Percentiles rank a stretch among this genome's conserved stretches.
Evolutionary conservation across 1,140 invertebrate genomes (phyloP).

Genomic region (Zaprionus capensis): DNA sequence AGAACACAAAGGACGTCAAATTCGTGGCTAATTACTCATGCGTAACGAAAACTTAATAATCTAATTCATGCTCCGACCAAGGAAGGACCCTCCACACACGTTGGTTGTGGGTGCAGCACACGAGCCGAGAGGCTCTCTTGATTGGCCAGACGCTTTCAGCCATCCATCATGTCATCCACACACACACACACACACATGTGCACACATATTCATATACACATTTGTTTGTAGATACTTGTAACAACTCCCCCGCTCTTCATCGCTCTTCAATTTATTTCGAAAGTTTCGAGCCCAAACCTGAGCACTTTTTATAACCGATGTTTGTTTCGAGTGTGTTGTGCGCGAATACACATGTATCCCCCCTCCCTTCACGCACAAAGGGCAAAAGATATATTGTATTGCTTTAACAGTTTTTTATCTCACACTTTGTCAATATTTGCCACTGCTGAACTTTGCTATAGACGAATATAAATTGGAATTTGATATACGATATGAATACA

Average conservation of each 20-base stretch:
- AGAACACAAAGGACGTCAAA: slow-evolving; percentile 38
- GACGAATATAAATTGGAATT: slow-evolving; percentile 5
- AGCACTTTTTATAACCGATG: slow-evolving; percentile 7
- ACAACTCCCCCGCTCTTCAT: not conserved
- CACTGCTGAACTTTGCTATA: not conserved
- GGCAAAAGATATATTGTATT: not conserved
- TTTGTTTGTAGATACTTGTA: not conserved
- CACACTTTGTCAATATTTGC: slow-evolving; percentile 5
- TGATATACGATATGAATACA: slow-evolving; percentile 6
- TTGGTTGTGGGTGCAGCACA: no score
- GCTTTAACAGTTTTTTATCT: slow-evolving; percentile 1
- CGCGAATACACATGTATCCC: not conserved
- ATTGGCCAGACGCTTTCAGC: not conserved
- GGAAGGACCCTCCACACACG: not conserved
- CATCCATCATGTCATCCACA: not conserved
- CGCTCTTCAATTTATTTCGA: slow-evolving; percentile 24
- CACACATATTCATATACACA: not conserved
- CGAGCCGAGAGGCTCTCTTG: not conserved
- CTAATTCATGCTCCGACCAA: slow-evolving; percentile 37
- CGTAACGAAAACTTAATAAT: slow-evolving; percentile 75
- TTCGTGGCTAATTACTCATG: slow-evolving; percentile 74
- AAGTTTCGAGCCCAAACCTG: slow-evolving; percentile 18
- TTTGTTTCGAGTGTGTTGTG: not conserved
- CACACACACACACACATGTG: not conserved
- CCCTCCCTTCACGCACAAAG: no score